A percentile compares a stretch with the other conserved stretches of the same genome.
Evolutionary conservation across 2,888 invertebrate genomes (phyloP).

Genomic region (Hypercompe scribonia): DNA sequence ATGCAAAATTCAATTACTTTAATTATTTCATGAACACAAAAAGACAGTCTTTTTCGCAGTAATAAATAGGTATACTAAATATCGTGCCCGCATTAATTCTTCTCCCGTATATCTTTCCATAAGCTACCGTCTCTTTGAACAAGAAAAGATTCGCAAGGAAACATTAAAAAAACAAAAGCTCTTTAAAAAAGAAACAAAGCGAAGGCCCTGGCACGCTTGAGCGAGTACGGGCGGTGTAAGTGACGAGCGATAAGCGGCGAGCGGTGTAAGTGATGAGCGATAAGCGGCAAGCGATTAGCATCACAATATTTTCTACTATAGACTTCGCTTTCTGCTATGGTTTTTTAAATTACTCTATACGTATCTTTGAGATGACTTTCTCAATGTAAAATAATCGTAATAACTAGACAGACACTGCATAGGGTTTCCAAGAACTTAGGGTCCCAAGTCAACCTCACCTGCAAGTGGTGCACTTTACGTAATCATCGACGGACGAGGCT

Average conservation of each 20-base stretch:
- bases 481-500: too few species aligned
- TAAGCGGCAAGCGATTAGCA: too few species aligned
- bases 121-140: conserved; percentile 45
- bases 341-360: too few species aligned
- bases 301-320: neutral
- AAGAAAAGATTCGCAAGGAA: conserved; percentile 46
- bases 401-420: too few species aligned
- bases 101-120: conserved; percentile 30
- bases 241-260: conserved; percentile 22
- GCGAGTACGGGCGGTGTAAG: conserved; percentile 21
- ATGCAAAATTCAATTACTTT: too few species aligned
- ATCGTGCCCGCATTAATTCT: conserved; percentile 24
- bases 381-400: too few species aligned
- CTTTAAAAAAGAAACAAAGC: conserved; percentile 45
- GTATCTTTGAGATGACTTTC: too few species aligned
- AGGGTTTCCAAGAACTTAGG: too few species aligned
- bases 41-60: neutral
- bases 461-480: too few species aligned
- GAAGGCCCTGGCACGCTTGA: conserved; percentile 41
- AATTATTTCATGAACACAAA: too few species aligned
- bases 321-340: too few species aligned
- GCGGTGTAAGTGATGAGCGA: conserved; percentile 26
- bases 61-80: neutral
- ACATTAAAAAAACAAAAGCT: conserved; percentile 54
- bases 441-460: too few species aligned